These are phyloP conservation scores for Brassicogethes aeneus DNA, from an alignment of 2,888 invertebrate species.

Conservation along the genomic window DNA sequence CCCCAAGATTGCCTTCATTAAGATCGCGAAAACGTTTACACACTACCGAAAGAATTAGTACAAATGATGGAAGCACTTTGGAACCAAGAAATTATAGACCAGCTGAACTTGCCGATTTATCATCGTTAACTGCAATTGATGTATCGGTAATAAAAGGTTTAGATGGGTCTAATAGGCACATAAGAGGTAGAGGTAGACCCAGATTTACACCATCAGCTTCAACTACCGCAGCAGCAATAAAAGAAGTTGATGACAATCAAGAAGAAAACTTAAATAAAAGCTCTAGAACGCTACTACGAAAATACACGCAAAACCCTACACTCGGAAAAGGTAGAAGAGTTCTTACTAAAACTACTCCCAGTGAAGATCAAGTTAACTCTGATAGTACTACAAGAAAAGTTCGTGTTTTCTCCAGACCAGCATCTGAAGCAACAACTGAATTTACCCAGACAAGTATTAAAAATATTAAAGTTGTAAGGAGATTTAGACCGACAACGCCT, in stretches of 20 bases:
- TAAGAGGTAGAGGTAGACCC: conserved; percentile 19
- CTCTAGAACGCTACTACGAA: conserved; percentile 18
- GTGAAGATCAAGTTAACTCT: conserved; percentile 18
- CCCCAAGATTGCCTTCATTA: too few species aligned
- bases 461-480: conserved; percentile 22
- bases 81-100: conserved; percentile 33
- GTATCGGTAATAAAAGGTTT: conserved; percentile 21
- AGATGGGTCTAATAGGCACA: conserved; percentile 10
- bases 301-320: conserved; percentile 12
- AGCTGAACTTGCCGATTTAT: conserved; percentile 42
- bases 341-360: conserved; percentile 1
- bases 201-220: conserved; percentile 8
- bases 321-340: conserved; percentile 17
- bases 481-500: conserved; percentile 20
- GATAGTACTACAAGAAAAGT: conserved; percentile 9
- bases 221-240: conserved; percentile 14
- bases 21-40: conserved; percentile 17
- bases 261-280: conserved; percentile 17
- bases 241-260: conserved; percentile 9
- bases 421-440: background rate
- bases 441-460: conserved; percentile 4
- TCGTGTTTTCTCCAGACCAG: background rate
- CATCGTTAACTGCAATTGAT: conserved; percentile 48
- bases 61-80: conserved; percentile 23
- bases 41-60: conserved; percentile 21